Evolutionary conservation across 1,140 invertebrate genomes (phyloP), one percentile per base, ranked within the genome.

Genomic region (Solenopsis invicta): DNA sequence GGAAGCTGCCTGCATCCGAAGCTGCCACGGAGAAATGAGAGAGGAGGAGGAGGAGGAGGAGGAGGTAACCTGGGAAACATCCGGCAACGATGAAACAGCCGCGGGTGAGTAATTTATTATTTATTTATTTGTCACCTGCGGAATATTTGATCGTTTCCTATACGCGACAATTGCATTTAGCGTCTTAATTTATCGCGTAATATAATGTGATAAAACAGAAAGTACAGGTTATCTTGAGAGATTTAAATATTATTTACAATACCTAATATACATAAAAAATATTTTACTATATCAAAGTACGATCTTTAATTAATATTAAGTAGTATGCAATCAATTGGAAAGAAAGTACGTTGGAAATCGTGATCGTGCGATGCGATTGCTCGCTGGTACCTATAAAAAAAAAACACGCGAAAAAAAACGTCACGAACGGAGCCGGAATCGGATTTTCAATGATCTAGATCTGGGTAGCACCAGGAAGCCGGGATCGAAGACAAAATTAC

Each of bases 401-500:
- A 8, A 8, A 41, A 41, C 4, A 41, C 41, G 41, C 2, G 2
- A 29, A 71, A 56, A 71, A 21, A 41, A 16, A n/a, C 61, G 24
- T 88, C 86, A 77, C 78, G 88, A 72, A 24, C 21, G 13, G n/a
- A 48, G 29, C 61, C 21, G 61, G 48, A 59, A 52, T 72, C 82
- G 88, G 87, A 92, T 93, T 92, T 93, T 94, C 92, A 87, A 91
- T 92, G 92, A 93, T 94, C 93, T 88, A 93, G 92, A 94, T 93
- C 91, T 86, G 77, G 86, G 92, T 88, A 88, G 91, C 88, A 94
- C 93, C 93, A 94, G 94, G 94, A 95, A 95, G 94, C 93, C 88
- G 69, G 90, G 89, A 92, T 91, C 90, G 90, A 91, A 89, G 88
- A 92, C 89, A 92, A 94, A 94, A 95, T 95, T 94, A 94, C 93